phyloP scores from a whole-genome alignment of 2,113 vertebrate genomes.

The Podiceps cristatus region DNA sequence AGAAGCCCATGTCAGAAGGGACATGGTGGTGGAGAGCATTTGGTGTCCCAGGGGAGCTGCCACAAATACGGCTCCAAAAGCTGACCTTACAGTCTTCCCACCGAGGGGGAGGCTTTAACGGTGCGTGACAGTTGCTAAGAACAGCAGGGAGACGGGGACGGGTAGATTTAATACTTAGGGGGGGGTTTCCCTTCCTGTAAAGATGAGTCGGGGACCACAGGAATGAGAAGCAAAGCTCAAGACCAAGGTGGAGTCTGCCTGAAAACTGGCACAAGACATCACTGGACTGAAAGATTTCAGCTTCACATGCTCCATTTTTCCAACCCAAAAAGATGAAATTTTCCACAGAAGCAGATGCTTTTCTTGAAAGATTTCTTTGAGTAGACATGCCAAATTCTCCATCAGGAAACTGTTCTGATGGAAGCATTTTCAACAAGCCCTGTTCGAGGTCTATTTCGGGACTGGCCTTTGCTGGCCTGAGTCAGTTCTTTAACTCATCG shows the following conservation, averaged over 20 bases:
- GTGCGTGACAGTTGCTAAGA: background rate
- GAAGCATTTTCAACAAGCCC: conserved; percentile 42
- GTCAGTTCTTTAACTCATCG: conserved; percentile 38
- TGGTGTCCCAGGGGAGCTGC: background rate
- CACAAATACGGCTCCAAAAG: background rate
- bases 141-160: background rate
- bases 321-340: conserved; percentile 53
- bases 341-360: conserved; percentile 68
- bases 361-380: conserved; percentile 69
- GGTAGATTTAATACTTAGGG: background rate
- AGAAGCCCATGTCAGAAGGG: background rate
- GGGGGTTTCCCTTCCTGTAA: background rate
- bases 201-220: background rate
- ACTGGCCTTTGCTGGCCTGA: conserved; percentile 48
- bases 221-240: background rate
- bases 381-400: conserved; percentile 62
- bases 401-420: conserved; percentile 63
- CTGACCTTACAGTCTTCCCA: background rate
- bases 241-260: conserved; percentile 35
- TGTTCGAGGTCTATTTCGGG: conserved; percentile 56
- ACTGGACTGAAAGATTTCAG: background rate
- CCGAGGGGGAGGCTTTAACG: rapidly evolving
- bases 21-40: background rate
- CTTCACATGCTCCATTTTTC: conserved; percentile 63
- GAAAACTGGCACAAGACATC: background rate